Evolutionary conservation across 2,888 invertebrate genomes (phyloP).

Genomic region (Epinotia nisella): DNA sequence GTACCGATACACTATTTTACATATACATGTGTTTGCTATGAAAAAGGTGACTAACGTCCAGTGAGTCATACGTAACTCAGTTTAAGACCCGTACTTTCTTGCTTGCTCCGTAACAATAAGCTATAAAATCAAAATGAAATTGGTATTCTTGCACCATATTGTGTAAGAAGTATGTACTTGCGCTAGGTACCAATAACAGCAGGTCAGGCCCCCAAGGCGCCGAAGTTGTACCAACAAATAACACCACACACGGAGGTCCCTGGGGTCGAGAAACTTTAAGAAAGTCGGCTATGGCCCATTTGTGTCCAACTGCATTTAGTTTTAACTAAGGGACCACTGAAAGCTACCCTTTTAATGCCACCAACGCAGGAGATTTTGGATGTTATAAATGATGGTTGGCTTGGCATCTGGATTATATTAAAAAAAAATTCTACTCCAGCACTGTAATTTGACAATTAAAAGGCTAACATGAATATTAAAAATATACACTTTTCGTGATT

Average conservation of each 20-base stretch:
- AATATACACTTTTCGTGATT: too few relatives aligned
- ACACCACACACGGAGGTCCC: constrained; percentile 9
- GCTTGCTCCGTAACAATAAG: background rate
- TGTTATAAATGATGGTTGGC: background rate
- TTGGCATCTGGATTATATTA: too few relatives aligned
- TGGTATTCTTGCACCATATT: background rate
- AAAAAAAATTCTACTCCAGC: too few relatives aligned
- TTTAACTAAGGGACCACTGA: background rate
- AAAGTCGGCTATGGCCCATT: constrained; percentile 19
- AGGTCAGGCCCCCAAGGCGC: constrained; percentile 9
- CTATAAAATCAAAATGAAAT: constrained; percentile 25
- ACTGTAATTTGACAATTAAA: too few relatives aligned
- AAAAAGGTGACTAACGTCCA: background rate
- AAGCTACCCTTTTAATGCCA: background rate
- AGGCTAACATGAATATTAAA: too few relatives aligned
- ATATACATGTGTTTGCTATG: background rate
- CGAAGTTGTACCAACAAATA: constrained; percentile 27
- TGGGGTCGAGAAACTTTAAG: constrained; percentile 19
- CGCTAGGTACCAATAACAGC: constrained; percentile 1
- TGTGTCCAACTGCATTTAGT: background rate
- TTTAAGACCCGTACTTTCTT: background rate
- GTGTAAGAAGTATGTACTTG: constrained; percentile 2
- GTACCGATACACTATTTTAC: background rate
- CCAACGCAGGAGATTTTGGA: background rate
- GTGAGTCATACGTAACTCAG: background rate